phyloP scores from a whole-genome alignment of 2,797 vertebrate species.

The Pogoniulus pusillus region DNA sequence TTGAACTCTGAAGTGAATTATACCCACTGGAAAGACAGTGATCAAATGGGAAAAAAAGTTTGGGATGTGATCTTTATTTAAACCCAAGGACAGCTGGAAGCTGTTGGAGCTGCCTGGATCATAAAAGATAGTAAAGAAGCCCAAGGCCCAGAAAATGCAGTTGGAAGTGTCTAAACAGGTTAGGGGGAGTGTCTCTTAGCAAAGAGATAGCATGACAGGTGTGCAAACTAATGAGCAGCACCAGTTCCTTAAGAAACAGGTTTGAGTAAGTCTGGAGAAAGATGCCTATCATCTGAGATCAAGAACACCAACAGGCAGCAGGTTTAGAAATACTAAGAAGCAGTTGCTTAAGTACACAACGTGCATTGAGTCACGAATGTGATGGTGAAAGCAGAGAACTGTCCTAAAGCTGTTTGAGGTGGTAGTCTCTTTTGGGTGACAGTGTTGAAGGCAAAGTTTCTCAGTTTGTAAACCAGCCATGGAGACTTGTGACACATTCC shows the following conservation, averaged over 20 bases:
- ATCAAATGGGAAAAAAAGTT: background rate
- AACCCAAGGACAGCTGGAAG: background rate
- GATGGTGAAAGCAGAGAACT: background rate
- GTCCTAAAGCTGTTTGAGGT: background rate
- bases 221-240: background rate
- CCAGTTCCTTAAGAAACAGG: background rate
- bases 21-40: background rate
- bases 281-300: background rate
- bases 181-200: background rate
- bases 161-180: background rate
- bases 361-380: accelerated
- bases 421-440: background rate
- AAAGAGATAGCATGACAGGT: background rate
- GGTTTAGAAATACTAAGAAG: background rate
- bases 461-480: background rate
- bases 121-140: background rate
- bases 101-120: background rate
- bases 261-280: background rate
- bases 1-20: background rate
- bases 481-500: background rate
- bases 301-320: background rate
- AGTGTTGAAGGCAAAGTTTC: background rate
- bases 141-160: background rate
- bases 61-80: background rate
- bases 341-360: background rate